Evolutionary conservation across 2,113 vertebrate species (phyloP).

Genomic region (Rattus rattus): DNA sequence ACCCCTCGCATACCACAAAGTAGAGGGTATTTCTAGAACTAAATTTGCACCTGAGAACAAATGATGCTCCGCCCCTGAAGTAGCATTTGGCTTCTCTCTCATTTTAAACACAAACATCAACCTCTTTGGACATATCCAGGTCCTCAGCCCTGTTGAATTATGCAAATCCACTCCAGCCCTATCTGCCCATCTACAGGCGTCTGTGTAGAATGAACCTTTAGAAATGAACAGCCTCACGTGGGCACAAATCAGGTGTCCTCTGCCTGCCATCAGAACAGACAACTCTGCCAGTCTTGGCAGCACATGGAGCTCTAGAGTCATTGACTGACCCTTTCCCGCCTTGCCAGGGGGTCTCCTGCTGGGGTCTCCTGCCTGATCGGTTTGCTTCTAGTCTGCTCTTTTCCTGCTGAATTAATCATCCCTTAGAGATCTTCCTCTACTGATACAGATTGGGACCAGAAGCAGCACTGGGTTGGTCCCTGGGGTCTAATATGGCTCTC

Average conservation of each 20-base stretch:
- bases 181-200: not conserved
- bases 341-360: not conserved
- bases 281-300: too few species aligned
- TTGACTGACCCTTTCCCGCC: accelerated
- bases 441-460: accelerated
- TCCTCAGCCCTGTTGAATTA: too few species aligned
- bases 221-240: not conserved
- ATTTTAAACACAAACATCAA: not conserved
- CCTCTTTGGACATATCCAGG: not conserved
- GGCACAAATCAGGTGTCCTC: not conserved
- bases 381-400: not conserved
- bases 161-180: not conserved
- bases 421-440: not conserved
- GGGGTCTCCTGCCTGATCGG: accelerated
- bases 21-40: slow-evolving; percentile 8
- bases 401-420: too few species aligned
- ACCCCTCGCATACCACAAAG: not conserved
- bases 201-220: accelerated
- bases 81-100: not conserved
- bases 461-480: accelerated
- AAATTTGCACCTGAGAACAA: not conserved
- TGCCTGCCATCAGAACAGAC: not conserved
- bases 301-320: accelerated
- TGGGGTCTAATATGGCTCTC: not conserved
- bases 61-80: not conserved